Evolutionary conservation across 2,888 invertebrate species (phyloP).

Genomic region (Pollenia amentaria): DNA sequence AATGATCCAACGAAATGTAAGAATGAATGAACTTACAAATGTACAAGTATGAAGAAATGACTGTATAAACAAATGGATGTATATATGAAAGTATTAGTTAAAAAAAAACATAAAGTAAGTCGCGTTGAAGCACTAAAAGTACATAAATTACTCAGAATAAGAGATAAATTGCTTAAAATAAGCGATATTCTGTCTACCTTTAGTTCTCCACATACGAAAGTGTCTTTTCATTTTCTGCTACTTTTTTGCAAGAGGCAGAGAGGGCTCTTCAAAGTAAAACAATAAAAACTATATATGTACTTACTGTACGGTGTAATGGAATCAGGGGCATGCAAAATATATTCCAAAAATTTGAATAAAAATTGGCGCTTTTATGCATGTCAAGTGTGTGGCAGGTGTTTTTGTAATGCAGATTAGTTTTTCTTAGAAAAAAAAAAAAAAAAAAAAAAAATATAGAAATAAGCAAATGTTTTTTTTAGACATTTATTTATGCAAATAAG

Average conservation of each 20-base stretch:
- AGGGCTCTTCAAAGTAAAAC: too few relatives aligned
- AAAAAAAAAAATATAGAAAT: neutral
- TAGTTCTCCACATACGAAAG: constrained; percentile 6
- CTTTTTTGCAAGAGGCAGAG: neutral
- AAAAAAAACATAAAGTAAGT: constrained; percentile 54
- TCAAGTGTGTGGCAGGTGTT: constrained; percentile 14
- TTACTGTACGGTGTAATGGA: neutral
- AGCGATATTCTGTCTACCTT: constrained; percentile 67
- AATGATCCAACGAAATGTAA: neutral
- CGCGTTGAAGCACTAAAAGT: constrained; percentile 70
- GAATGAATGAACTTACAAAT: constrained; percentile 7
- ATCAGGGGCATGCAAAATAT: constrained; percentile 28
- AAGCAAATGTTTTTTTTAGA: neutral
- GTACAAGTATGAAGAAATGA: neutral
- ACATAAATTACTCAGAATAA: constrained; percentile 74
- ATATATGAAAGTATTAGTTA: neutral
- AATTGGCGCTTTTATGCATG: constrained; percentile 46
- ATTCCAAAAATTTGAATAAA: constrained; percentile 53
- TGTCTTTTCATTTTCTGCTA: neutral
- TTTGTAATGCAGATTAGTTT: constrained; percentile 28
- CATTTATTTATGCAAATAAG: too few relatives aligned
- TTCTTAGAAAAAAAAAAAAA: neutral
- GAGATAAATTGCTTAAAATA: constrained; percentile 70
- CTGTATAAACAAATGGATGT: neutral
- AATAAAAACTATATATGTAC: too few relatives aligned